A percentile compares a stretch with the other conserved stretches of the same genome.
Conservation (phyloP, 64 coral and sea anemone species). For the Dendronephthya gigantea region DNA sequence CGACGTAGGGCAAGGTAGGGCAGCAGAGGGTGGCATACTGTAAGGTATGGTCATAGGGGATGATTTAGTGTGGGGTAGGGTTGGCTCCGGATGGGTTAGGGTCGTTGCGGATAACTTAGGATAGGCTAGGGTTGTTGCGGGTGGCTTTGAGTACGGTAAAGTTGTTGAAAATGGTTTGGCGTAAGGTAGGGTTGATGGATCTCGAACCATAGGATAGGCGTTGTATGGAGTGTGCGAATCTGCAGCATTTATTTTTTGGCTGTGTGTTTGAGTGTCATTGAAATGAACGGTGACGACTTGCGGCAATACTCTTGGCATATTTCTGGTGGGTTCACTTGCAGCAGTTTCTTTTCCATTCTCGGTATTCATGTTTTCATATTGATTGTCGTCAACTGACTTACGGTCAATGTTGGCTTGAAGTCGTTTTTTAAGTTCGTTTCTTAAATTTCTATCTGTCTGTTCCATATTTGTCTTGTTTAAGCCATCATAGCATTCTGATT, state of each 20-base stretch:
- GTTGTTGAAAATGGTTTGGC: too few species aligned
- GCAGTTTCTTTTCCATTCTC: background rate
- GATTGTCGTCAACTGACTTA: background rate
- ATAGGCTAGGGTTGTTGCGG: background rate
- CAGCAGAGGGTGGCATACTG: background rate
- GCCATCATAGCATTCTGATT: background rate
- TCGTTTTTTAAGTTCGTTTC: background rate
- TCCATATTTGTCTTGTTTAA: background rate
- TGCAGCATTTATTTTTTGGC: background rate
- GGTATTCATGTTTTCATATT: background rate
- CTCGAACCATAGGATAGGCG: too few species aligned
- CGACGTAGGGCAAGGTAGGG: background rate
- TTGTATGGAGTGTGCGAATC: background rate
- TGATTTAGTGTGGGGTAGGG: background rate
- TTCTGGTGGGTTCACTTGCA: background rate
- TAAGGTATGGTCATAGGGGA: background rate
- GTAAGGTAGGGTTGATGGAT: too few species aligned
- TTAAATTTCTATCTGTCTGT: background rate
- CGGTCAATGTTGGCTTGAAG: background rate
- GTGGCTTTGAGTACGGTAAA: background rate
- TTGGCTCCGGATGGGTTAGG: background rate
- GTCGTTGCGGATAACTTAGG: background rate
- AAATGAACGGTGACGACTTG: background rate
- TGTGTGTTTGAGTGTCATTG: background rate
- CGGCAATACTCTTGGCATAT: background rate